Percentiles rank a stretch among this genome's conserved stretches.
phyloP scores from a whole-genome alignment of 1,140 invertebrate genomes.

The Liolophura sinensis region DNA sequence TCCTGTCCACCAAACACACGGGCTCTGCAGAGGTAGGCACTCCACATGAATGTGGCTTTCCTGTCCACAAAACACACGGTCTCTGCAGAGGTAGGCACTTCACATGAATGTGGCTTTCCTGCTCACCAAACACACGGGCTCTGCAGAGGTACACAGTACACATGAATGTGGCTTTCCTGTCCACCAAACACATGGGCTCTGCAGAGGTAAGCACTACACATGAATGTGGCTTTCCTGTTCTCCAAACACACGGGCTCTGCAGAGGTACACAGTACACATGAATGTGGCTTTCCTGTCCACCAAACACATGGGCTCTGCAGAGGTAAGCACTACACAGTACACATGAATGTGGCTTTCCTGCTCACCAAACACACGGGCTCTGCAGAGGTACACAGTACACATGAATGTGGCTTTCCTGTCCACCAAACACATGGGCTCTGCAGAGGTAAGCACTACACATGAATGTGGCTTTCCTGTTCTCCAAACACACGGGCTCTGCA shows the following conservation, averaged over 20 bases:
- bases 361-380: neutral
- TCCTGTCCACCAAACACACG: neutral
- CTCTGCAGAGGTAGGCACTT: neutral
- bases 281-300: neutral
- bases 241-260: neutral
- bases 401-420: neutral
- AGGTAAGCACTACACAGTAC: too few relatives aligned
- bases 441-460: neutral
- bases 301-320: constrained; percentile 1
- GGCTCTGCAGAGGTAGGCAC: constrained; percentile 1
- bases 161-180: neutral
- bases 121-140: neutral
- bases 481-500: constrained; percentile 2
- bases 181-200: neutral
- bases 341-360: neutral
- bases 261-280: neutral
- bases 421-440: neutral
- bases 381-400: neutral
- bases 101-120: neutral
- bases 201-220: neutral
- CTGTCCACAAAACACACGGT: neutral
- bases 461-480: neutral
- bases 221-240: neutral
- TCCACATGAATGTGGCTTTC: neutral
- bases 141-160: neutral